Evolutionary conservation across 2,113 vertebrate species (phyloP), one percentile per base, ranked within the genome.

Genomic region (Brachyhypopomus gauderio): DNA sequence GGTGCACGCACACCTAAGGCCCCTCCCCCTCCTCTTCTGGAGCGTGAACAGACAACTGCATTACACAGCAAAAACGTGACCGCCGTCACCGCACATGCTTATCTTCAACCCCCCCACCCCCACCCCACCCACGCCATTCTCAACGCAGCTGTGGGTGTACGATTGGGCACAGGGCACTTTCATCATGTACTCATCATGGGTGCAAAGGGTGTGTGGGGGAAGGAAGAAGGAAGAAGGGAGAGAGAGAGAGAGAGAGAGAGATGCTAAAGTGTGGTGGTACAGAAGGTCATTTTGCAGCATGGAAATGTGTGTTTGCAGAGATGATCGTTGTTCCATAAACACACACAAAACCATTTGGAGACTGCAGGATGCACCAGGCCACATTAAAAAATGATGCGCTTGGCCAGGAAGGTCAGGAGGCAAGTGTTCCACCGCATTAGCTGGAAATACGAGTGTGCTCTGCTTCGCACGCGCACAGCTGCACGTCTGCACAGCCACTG

Each of bases 11-110:
- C 36, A 60, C 23, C 41, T 12, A 14, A 19, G 30, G 38, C 56
- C 22, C 30, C 9, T 45, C 16, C 66, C 36, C 52, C 5, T 70
- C n/a, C 11, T 23, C 45, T 19, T 23, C 63, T 9, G 11, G 25
- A 52, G 59, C 36, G 45, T 38, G 52, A 64, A n/a, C 41, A 30
- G 48, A n/a, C n/a, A 62, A 58, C 22, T 82, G 27, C 71, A 38
- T 75, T 72, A 66, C 75, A 66, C 38, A 36, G 62, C 25, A 81
- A 34, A 30, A 62, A 78, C 27, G 66, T 67, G 58, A 69, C 48
- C 27, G 52, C 74, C 58, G 69, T 48, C 11, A 81, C 55, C 52
- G 70, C 19, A 5, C 22, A 20, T 60, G 14, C 3, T 67, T 45
- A 59, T 25, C 66, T 62, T 22, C 69, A 9, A 27, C n/a, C 27